phyloP scores from a whole-genome alignment of 2,797 vertebrate genomes.

The Lagorchestes hirsutus region DNA sequence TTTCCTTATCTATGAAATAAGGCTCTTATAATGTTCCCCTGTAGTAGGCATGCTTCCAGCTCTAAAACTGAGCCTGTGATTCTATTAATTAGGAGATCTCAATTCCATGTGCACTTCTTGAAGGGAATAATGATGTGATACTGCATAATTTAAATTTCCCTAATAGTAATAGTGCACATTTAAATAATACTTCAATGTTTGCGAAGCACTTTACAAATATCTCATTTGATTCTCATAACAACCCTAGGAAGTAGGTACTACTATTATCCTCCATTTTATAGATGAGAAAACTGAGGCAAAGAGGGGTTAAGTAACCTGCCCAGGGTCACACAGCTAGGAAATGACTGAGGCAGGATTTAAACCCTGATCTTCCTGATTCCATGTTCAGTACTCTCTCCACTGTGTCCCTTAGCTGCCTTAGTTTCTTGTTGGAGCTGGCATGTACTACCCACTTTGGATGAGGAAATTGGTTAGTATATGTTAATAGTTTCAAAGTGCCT shows the following conservation, averaged over 20 bases:
- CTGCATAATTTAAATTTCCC: not conserved
- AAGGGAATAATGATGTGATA: not conserved
- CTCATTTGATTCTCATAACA: not conserved
- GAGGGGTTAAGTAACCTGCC: not conserved
- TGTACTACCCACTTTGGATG: not conserved
- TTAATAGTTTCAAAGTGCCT: not conserved
- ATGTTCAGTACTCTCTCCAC: not conserved
- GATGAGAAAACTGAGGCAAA: not conserved
- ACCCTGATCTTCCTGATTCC: not conserved
- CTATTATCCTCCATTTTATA: not conserved
- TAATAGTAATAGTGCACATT: not conserved
- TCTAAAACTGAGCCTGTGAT: not conserved
- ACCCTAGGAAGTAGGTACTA: not conserved
- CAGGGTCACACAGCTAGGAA: not conserved
- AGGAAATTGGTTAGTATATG: not conserved
- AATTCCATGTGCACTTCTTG: not conserved
- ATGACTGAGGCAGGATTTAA: not conserved
- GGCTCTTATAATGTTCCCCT: not conserved
- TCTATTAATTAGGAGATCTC: not conserved
- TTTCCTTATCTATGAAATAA: not conserved
- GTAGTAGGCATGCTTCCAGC: not conserved
- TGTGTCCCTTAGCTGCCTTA: not conserved
- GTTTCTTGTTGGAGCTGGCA: not conserved
- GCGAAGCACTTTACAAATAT: not conserved
- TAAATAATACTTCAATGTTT: not conserved